Conservation (phyloP, 2,888 invertebrate species). For the Aphidius colemani region DNA sequence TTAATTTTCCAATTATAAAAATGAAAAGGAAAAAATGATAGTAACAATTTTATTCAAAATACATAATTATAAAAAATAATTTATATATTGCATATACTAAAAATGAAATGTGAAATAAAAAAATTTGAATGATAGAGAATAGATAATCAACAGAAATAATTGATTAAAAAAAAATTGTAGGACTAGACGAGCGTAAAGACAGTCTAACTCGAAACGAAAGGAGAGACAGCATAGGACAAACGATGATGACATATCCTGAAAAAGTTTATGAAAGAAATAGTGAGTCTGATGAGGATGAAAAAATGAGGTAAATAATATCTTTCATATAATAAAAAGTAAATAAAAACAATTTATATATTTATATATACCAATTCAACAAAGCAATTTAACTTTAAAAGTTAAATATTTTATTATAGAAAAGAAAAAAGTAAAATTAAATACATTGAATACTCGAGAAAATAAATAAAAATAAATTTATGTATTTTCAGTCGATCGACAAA, state of each 20-base stretch:
- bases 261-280: slow-evolving; percentile 64
- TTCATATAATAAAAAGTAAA: background rate
- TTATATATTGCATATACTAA: background rate
- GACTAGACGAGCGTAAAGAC: slow-evolving; percentile 64
- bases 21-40: background rate
- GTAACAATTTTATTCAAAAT: slow-evolving; percentile 20
- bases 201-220: slow-evolving; percentile 61
- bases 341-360: background rate
- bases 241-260: slow-evolving; percentile 64
- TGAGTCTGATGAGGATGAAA: slow-evolving; percentile 64
- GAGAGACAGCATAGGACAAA: slow-evolving; percentile 62
- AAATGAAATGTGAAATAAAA: background rate
- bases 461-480: slow-evolving; percentile 7
- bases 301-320: slow-evolving; percentile 49
- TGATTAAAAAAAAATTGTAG: slow-evolving; percentile 40
- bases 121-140: background rate
- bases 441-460: slow-evolving; percentile 8
- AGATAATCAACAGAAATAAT: background rate
- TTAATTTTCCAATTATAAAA: background rate
- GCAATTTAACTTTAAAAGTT: background rate
- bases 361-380: background rate
- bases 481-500: slow-evolving; percentile 46
- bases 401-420: background rate
- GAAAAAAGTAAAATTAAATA: background rate
- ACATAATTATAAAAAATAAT: background rate